Percentiles rank a stretch among this genome's conserved stretches.
Conservation (phyloP, 2,888 invertebrate genomes). For the Cheilosia vernalis region DNA sequence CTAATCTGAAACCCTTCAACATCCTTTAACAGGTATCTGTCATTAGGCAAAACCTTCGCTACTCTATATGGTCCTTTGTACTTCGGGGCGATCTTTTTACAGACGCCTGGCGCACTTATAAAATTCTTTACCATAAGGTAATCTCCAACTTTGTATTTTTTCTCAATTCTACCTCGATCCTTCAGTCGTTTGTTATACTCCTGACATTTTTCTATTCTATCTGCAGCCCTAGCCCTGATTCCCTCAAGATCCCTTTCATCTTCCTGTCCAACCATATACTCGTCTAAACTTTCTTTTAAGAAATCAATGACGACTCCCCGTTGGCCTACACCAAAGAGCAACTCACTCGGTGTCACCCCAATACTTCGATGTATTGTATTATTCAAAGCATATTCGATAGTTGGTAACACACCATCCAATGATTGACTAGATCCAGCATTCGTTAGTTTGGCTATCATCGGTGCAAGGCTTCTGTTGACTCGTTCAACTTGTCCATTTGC, state of each 20-base stretch:
- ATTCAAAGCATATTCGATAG: constrained; percentile 27
- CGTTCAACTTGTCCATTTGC: constrained; percentile 12
- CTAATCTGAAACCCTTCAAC: constrained; percentile 47
- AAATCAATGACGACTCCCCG: constrained; percentile 74
- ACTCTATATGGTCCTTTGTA: constrained; percentile 49
- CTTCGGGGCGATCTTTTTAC: constrained; percentile 77
- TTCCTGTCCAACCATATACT: constrained; percentile 14
- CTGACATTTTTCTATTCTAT: constrained; percentile 33
- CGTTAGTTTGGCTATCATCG: constrained; percentile 62
- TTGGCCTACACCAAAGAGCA: constrained; percentile 78
- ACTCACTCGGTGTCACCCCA: constrained; percentile 12
- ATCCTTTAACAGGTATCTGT: constrained; percentile 44
- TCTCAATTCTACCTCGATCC: constrained; percentile 18
- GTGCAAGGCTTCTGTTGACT: constrained; percentile 33
- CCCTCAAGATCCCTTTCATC: constrained; percentile 10
- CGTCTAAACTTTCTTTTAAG: constrained; percentile 57
- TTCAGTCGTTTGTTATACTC: constrained; percentile 23
- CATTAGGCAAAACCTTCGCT: constrained; percentile 41
- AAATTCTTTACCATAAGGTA: constrained; percentile 76
- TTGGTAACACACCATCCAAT: constrained; percentile 21
- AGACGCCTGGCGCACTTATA: constrained; percentile 72
- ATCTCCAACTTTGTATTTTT: constrained; percentile 61
- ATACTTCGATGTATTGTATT: constrained; percentile 20
- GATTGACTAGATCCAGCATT: not conserved
- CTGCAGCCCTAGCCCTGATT: constrained; percentile 10